Percentiles rank a stretch among this genome's conserved stretches.
Conservation (phyloP, 1,140 invertebrate species). For the Aphidius gifuensis region DNA sequence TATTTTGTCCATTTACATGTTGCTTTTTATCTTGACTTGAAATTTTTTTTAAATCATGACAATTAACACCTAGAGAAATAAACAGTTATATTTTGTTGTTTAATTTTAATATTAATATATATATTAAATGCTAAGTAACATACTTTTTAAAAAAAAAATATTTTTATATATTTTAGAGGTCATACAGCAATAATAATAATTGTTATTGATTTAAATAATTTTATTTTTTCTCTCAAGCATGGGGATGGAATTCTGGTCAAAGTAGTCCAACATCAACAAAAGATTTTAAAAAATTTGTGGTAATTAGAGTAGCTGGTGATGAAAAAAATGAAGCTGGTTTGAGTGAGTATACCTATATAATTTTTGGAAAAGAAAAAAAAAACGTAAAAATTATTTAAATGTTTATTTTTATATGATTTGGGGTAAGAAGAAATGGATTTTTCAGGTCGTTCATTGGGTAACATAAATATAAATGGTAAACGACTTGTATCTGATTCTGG, state of each 20-base stretch:
- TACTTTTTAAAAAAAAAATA: background rate
- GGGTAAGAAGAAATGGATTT: constrained; percentile 9
- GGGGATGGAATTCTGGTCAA: constrained; percentile 63
- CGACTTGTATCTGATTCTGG: constrained; percentile 49
- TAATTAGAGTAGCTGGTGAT: constrained; percentile 61
- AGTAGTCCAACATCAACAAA: constrained; percentile 60
- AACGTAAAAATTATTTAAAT: constrained; percentile 5
- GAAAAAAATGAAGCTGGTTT: constrained; percentile 54
- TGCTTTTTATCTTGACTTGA: background rate
- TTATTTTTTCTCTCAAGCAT: constrained; percentile 44
- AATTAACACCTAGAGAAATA: constrained; percentile 1
- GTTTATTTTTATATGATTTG: background rate
- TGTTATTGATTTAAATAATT: constrained; percentile 5
- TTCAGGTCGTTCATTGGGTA: constrained; percentile 49
- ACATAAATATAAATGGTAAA: constrained; percentile 53
- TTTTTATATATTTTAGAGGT: background rate
- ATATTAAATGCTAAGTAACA: background rate
- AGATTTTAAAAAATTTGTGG: constrained; percentile 68
- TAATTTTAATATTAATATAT: background rate
- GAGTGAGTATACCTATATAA: constrained; percentile 36
- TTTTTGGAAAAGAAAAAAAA: too few relatives aligned
- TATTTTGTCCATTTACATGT: background rate
- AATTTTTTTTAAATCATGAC: background rate
- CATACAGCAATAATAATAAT: constrained; percentile 2
- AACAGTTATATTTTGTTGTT: constrained; percentile 16